Conservation (phyloP, 2,113 vertebrate species). For the Stigmatopora nigra region DNA sequence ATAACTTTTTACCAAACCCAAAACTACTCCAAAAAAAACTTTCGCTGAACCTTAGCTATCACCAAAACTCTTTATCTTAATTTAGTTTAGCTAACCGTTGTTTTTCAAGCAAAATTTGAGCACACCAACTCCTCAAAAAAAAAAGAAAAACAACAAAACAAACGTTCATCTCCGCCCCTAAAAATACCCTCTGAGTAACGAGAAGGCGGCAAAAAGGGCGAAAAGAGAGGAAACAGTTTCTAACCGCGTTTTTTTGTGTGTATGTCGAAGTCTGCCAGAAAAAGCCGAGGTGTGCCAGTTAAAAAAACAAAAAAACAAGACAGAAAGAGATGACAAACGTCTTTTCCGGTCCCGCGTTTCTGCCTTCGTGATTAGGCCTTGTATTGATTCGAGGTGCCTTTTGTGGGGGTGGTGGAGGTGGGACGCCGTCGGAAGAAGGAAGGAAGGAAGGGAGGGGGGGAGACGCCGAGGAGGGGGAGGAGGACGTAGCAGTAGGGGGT, state of each 20-base stretch:
- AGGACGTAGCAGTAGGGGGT: conserved; percentile 52
- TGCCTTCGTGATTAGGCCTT: conserved; percentile 77
- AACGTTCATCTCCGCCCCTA: conserved; percentile 16
- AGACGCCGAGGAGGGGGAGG: conserved; percentile 9
- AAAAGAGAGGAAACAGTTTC: conserved; percentile 36
- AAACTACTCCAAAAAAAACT: neutral
- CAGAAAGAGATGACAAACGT: conserved; percentile 72
- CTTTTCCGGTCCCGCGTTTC: conserved; percentile 79
- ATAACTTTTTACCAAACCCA: no score
- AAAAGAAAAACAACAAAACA: neutral
- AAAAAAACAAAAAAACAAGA: conserved; percentile 56
- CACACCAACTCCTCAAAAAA: conserved; percentile 8
- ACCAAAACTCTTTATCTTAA: conserved; percentile 12
- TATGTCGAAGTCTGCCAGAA: conserved; percentile 33
- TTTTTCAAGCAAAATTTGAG: conserved; percentile 30
- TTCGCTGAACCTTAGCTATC: neutral
- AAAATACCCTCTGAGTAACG: conserved; percentile 47
- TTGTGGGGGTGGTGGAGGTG: conserved; percentile 29
- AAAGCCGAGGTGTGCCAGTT: conserved; percentile 38
- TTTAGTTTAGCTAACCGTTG: conserved; percentile 18
- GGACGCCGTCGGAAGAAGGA: conserved; percentile 14
- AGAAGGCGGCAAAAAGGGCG: conserved; percentile 18
- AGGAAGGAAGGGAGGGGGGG: conserved; percentile 31
- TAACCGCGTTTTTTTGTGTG: conserved; percentile 29
- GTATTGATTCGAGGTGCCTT: conserved; percentile 87